Evolutionary conservation across 2,797 vertebrate genomes (phyloP), one percentile per base, ranked within the genome.

Genomic region (Podarcis siculus): DNA sequence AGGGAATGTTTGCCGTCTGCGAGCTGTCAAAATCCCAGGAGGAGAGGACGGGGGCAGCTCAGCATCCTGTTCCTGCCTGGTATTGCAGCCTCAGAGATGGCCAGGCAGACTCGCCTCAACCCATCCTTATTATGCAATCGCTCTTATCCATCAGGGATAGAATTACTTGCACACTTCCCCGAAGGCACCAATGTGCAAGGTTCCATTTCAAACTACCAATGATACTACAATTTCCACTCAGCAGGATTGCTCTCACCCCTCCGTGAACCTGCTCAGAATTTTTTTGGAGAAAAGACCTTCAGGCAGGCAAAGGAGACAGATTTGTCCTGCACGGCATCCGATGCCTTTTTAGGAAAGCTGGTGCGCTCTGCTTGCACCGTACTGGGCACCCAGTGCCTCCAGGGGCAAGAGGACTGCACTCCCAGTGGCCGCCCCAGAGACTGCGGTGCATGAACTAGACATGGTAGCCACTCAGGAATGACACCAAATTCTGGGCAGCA

Each of bases 161-260:
- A 86, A 84, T 92, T 88, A 89, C 89, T 75, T 9, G n/a, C 4
- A 25, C 90, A 10, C 91, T 42, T 69, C 89, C 89, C 91, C 0
- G 0, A 82, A 85, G 91, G 85, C 86, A n/a, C 67, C 0, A 1
- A 27, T 30, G 35, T 0, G 30, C 87, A 0, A 37, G 82, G 72
- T 73, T 91, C 83, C 90, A 21, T 81, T 87, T 87, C 93, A 89
- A 87, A 0, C 27, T 3, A 55, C 83, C 83, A 64, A 75, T 1
- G 13, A 71, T 32, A 17, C 88, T 61, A 75, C 15, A 1, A 23
- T 89, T 91, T 93, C 90, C 84, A 58, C 89, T 39, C 87, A 79
- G 87, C 83, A 8, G 90, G 86, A 85, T 1, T 85, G 81, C 79
- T 30, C 55, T 82, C 86, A 77, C 86, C 86, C 25, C 6, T 69